Base-by-base conservation (phyloP, 2,888 invertebrate genomes). In the Erpobdella octoculata region DNA sequence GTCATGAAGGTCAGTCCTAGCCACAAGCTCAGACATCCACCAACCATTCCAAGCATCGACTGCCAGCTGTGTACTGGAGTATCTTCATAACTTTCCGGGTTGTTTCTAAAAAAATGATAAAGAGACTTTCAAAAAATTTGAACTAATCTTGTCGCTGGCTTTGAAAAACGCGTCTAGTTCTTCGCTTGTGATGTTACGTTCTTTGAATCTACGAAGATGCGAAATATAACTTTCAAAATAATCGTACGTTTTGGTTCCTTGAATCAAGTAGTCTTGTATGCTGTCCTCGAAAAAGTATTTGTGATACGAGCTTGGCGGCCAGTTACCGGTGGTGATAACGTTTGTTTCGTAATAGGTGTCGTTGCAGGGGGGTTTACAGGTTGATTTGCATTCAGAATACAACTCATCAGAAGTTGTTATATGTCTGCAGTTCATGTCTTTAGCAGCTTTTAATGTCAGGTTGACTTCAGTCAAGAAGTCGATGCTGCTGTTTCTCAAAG, bases 1-100 rank as follows among this genome's bases (percentile, higher is more conserved):
- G 48, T 70, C 35, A 70, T 35, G 21, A 70, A 58, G 8, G 59
- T 70, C 37, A 70, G 25, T 0, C 70, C 70, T 21, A 70, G 33
- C 70, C 70, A 70, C 33, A 70, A 59, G 28, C 70, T 70, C 28
- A 70, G n/a, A 33, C 46, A 37, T 35, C 70, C 70, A 5, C 70
- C 70, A 15, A 70, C 37, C 35, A 70, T 4, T 6, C 58, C n/a
- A n/a, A 70, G 18, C 70, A 70, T 31, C 4, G 53, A 58, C 36
- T 70, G 37, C 70, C 58, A 61, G 3, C 59, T 53, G 21, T 58
- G n/a, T 2, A 36, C 21, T 25, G 58, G 59, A 36, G 25, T 25
- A 25, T 53, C 58, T 25, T 21, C 37, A 28, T 59, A 21, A 18
- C 12, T 37, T 37, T 36, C 35, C 25, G 59, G 58, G 18, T 36